phyloP scores from a whole-genome alignment of 2,797 vertebrate species.

The Sebastes wilsoni region DNA sequence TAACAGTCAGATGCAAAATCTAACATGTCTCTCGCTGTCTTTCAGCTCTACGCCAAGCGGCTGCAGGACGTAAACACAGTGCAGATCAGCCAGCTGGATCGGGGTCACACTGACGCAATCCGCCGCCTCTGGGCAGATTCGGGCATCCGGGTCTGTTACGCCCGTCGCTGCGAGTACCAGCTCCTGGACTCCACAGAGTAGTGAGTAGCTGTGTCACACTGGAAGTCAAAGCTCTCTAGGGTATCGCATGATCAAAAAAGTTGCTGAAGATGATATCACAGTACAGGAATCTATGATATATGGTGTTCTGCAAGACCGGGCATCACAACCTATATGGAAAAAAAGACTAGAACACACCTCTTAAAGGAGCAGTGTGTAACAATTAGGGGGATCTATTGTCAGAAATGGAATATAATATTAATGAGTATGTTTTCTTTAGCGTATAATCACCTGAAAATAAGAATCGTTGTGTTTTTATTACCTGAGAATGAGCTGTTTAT shows the following conservation, averaged over 20 bases:
- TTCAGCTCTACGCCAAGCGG: slow-evolving; percentile 72
- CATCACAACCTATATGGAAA: background rate
- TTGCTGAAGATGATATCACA: background rate
- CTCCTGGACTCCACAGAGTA: slow-evolving; percentile 87
- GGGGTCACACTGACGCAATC: slow-evolving; percentile 70
- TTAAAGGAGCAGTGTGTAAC: background rate
- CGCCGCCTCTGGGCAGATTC: slow-evolving; percentile 81
- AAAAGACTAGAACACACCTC: background rate
- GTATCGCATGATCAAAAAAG: background rate
- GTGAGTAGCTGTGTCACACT: slow-evolving; percentile 69
- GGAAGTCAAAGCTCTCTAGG: background rate
- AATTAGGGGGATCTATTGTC: too few relatives aligned
- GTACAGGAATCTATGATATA: background rate
- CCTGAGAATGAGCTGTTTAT: too few relatives aligned
- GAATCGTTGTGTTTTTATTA: too few relatives aligned
- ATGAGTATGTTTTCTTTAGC: too few relatives aligned
- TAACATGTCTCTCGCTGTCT: background rate
- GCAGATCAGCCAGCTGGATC: slow-evolving; percentile 76
- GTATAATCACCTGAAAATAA: too few relatives aligned
- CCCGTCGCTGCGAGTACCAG: slow-evolving; percentile 84
- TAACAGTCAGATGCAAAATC: background rate
- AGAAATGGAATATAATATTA: too few relatives aligned
- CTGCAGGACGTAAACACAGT: slow-evolving; percentile 74
- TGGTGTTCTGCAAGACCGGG: background rate
- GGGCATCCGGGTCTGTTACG: slow-evolving; percentile 80